phyloP scores from a whole-genome alignment of 2,113 vertebrate genomes.

The Callocephalon fimbriatum region DNA sequence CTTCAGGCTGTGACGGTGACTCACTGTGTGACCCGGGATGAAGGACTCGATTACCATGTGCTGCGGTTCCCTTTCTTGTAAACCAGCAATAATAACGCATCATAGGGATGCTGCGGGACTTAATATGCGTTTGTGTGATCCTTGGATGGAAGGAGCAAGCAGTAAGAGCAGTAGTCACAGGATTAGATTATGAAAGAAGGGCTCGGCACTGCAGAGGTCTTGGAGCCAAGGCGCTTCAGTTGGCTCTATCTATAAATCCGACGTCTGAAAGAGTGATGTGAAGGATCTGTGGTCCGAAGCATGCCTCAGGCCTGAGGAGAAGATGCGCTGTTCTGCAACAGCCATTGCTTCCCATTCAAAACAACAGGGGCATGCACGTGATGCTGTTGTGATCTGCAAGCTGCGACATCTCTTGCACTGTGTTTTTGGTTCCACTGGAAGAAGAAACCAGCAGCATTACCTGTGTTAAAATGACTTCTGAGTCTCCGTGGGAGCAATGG shows the following conservation, averaged over 20 bases:
- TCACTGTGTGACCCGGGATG: not conserved
- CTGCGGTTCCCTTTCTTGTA: not conserved
- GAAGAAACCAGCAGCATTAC: not conserved
- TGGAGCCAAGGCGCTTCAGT: not conserved
- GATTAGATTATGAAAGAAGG: conserved; percentile 6
- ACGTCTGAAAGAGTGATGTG: not conserved
- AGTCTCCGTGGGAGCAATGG: conserved; percentile 14
- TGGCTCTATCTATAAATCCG: conserved; percentile 10
- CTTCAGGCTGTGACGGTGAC: not conserved
- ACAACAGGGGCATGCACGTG: not conserved
- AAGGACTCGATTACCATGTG: not conserved
- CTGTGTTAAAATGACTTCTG: not conserved
- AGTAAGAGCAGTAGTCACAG: not conserved
- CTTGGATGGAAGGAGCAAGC: not conserved
- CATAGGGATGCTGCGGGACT: not conserved
- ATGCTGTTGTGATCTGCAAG: not conserved
- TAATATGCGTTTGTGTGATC: not conserved
- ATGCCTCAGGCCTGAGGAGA: conserved; percentile 14
- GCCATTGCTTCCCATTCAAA: not conserved
- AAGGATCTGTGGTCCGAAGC: not conserved
- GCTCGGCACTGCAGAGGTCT: not conserved
- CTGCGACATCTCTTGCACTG: not conserved
- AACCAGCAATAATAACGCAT: not conserved
- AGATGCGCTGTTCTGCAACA: not conserved
- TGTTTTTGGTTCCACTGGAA: not conserved